A percentile compares a stretch with the other conserved stretches of the same genome.
Evolutionary conservation across 2,113 vertebrate genomes (phyloP).

Genomic region (Corythornis madagascariensis): DNA sequence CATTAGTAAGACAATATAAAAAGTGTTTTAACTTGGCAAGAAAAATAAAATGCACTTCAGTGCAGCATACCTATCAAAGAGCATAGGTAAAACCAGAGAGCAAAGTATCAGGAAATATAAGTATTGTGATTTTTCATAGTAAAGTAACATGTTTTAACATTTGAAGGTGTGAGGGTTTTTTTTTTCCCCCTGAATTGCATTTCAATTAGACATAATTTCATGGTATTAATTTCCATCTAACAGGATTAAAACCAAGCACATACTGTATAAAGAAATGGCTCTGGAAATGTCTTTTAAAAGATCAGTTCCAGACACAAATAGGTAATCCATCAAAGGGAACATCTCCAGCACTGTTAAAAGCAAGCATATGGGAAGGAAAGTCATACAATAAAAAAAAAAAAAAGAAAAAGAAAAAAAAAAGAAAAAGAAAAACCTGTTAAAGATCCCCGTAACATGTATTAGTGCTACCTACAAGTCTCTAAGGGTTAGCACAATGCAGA

Average conservation of each 20-base stretch:
- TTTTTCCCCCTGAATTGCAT: neutral
- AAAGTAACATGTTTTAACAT: neutral
- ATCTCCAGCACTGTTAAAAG: neutral
- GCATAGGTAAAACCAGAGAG: neutral
- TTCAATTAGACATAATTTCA: neutral
- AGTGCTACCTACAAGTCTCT: neutral
- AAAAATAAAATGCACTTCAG: neutral
- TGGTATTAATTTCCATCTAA: neutral
- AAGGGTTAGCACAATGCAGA: neutral
- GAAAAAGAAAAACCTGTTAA: neutral
- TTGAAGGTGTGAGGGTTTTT: neutral
- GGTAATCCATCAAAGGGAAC: conserved; percentile 9
- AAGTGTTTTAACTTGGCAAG: neutral
- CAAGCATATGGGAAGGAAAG: neutral
- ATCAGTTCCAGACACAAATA: neutral
- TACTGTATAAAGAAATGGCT: neutral
- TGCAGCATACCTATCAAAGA: neutral
- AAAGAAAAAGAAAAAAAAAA: too few species aligned
- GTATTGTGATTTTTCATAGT: neutral
- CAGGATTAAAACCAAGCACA: neutral
- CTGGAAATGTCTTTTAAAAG: conserved; percentile 15
- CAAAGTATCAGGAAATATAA: neutral
- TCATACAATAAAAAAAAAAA: neutral
- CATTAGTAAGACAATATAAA: neutral
- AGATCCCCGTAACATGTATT: neutral